Percentiles rank a stretch among this genome's conserved stretches.
These are phyloP conservation scores for Anabas testudineus DNA, from an alignment of 2,797 vertebrate species.

Conservation along the genomic window DNA sequence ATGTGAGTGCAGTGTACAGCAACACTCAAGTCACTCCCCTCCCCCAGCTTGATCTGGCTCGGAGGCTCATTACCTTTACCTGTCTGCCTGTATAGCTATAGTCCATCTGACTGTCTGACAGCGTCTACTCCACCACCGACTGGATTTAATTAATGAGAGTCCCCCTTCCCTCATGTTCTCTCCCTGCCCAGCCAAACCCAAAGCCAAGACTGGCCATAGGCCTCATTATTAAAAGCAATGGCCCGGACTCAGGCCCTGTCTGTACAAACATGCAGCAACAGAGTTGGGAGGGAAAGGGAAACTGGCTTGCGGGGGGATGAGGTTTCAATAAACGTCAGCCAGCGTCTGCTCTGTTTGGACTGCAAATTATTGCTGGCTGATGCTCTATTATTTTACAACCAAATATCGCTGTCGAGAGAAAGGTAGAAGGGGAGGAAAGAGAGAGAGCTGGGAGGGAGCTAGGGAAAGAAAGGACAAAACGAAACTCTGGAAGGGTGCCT, in stretches of 20 bases:
- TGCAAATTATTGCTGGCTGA: slow-evolving; percentile 99
- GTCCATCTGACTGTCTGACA: slow-evolving; percentile 55
- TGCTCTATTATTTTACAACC: slow-evolving; percentile 96
- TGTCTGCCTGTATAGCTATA: slow-evolving; percentile 34
- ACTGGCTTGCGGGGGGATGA: slow-evolving; percentile 90
- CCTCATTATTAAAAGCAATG: slow-evolving; percentile 91
- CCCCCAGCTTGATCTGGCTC: slow-evolving; percentile 23
- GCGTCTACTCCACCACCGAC: slow-evolving; percentile 65
- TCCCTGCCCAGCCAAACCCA: slow-evolving; percentile 75
- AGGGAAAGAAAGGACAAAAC: slow-evolving; percentile 59
- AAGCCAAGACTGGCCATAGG: slow-evolving; percentile 89
- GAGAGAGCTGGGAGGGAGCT: slow-evolving; percentile 31
- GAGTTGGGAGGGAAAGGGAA: slow-evolving; percentile 86
- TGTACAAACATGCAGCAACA: slow-evolving; percentile 89
- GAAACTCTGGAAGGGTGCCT: slow-evolving; percentile 78
- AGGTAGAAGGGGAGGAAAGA: slow-evolving; percentile 73
- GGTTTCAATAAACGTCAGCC: slow-evolving; percentile 99
- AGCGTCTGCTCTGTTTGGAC: slow-evolving; percentile 96
- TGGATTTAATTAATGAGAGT: slow-evolving; percentile 86
- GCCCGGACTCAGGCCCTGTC: slow-evolving; percentile 90
- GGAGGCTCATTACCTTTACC: slow-evolving; percentile 56
- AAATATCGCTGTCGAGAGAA: slow-evolving; percentile 89
- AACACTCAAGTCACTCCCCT: background rate
- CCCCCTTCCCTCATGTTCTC: slow-evolving; percentile 77
- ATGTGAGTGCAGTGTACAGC: background rate